A percentile compares a stretch with the other conserved stretches of the same genome.
Conservation (phyloP, 37 sponge, comb jelly and placozoan genomes). For the Axinella damicornis region DNA sequence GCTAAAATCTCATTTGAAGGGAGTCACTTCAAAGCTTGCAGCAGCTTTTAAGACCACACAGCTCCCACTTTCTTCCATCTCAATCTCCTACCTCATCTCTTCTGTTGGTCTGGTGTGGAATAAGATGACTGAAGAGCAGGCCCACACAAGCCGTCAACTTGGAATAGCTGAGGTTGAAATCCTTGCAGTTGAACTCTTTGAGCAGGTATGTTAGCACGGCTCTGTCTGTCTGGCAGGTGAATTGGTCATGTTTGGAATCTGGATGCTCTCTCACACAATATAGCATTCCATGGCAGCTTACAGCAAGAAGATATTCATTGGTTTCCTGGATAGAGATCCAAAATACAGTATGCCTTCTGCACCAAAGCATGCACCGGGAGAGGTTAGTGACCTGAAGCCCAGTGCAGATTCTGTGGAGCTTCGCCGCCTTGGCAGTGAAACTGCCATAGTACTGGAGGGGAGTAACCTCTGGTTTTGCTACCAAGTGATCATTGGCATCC, state of each 20-base stretch:
- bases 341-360: slow-evolving; percentile 2
- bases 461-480: slow-evolving; percentile 18
- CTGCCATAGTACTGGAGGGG: slow-evolving; percentile 4
- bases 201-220: no score
- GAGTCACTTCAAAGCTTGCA: not conserved
- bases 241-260: no score
- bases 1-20: no score
- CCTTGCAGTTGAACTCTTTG: no score
- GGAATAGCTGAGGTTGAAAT: no score
- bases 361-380: not conserved
- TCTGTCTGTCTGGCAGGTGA: no score
- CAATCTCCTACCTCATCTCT: not conserved
- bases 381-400: not conserved
- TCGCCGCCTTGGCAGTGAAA: slow-evolving; percentile 6
- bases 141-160: no score
- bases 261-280: not conserved
- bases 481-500: not conserved
- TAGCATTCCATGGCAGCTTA: slow-evolving; percentile 17
- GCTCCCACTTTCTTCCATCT: not conserved
- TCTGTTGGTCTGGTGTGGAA: not conserved
- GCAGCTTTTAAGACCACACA: not conserved
- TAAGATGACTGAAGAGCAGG: not conserved
- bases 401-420: not conserved
- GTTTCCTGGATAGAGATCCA: slow-evolving; percentile 10
- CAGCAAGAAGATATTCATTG: not conserved